Percentiles rank a stretch among this genome's conserved stretches.
phyloP scores from a whole-genome alignment of 2,888 invertebrate species.

The Metallyticus violacea region DNA sequence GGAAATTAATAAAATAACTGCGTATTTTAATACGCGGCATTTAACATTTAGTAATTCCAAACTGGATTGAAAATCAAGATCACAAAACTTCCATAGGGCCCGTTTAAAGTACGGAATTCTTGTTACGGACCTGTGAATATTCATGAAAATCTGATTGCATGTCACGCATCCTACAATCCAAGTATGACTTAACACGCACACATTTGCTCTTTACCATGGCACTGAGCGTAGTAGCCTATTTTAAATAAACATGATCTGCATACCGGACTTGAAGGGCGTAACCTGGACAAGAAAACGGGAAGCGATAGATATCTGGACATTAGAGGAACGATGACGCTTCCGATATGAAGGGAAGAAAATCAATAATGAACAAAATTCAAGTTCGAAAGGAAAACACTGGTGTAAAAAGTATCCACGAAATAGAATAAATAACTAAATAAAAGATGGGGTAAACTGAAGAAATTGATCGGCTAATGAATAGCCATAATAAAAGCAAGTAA shows the following conservation, averaged over 20 bases:
- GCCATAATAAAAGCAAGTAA: too few relatives aligned
- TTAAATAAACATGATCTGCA: not conserved
- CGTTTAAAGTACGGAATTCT: not conserved
- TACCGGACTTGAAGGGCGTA: not conserved
- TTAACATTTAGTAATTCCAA: not conserved
- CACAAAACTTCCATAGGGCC: not conserved
- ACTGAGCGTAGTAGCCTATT: not conserved
- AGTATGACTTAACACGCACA: constrained; percentile 5
- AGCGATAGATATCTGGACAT: not conserved
- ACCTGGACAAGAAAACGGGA: not conserved
- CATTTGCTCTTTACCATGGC: not conserved
- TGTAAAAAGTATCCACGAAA: not conserved
- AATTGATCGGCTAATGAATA: too few relatives aligned
- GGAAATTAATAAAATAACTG: too few relatives aligned
- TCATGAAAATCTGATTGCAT: not conserved
- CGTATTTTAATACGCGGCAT: too few relatives aligned
- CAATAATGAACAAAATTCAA: not conserved
- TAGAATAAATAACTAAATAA: too few relatives aligned
- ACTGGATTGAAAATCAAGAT: not conserved
- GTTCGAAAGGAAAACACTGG: not conserved
- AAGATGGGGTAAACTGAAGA: too few relatives aligned
- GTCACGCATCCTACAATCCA: not conserved
- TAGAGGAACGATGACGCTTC: not conserved
- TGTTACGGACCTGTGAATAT: not conserved
- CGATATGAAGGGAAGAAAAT: not conserved